These are phyloP conservation scores for Echinops telfairi DNA, from an alignment of 2,113 vertebrate genomes.

Conservation along the genomic window DNA sequence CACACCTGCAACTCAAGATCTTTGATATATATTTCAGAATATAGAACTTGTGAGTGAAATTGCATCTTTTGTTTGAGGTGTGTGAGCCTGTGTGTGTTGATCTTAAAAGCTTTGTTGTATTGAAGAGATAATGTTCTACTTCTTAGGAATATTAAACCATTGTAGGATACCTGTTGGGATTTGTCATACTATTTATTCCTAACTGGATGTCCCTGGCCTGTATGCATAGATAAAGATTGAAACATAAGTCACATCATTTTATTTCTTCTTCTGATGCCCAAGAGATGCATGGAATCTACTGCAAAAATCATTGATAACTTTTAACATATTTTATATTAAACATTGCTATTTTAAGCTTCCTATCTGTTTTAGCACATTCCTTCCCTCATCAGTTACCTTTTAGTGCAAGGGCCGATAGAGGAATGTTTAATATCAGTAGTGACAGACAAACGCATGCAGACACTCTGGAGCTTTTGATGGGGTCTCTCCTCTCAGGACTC, in stretches of 20 bases:
- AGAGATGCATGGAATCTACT: constrained; percentile 47
- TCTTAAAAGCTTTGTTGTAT: not conserved
- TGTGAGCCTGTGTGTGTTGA: not conserved
- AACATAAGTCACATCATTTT: constrained; percentile 49
- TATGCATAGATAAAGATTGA: not conserved
- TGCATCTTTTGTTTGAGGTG: not conserved
- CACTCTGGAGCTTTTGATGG: not conserved
- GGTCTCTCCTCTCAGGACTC: not conserved
- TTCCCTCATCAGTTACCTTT: constrained; percentile 44
- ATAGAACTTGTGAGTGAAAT: not conserved
- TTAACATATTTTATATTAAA: constrained; percentile 77
- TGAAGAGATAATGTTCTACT: too few relatives aligned
- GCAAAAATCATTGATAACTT: constrained; percentile 59
- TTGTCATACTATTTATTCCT: not conserved
- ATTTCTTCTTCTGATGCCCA: not conserved
- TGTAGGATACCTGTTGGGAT: not conserved
- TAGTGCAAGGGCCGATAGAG: constrained; percentile 37
- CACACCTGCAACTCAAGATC: not conserved
- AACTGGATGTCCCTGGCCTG: not conserved
- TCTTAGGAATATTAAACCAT: not conserved
- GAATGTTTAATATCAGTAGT: constrained; percentile 9
- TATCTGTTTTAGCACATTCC: constrained; percentile 63
- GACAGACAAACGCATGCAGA: not conserved
- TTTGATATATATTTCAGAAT: constrained; percentile 10
- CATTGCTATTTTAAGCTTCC: constrained; percentile 75